phyloP scores from a whole-genome alignment of 2,113 vertebrate genomes.

The Ammodytes dubius region DNA sequence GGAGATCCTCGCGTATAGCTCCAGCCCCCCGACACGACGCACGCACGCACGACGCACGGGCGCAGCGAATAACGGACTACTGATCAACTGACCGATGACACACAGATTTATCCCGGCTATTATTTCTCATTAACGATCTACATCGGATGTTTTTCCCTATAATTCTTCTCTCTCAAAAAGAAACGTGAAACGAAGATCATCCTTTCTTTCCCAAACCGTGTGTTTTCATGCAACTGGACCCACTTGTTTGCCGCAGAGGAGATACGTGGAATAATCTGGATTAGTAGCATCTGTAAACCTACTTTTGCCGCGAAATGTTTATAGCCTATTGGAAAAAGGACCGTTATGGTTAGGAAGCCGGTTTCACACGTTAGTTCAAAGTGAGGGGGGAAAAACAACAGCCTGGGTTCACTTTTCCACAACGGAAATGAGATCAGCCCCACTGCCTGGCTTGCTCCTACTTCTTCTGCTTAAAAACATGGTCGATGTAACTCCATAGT shows the following conservation, averaged over 20 bases:
- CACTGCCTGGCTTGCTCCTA: conserved; percentile 18
- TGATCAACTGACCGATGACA: conserved; percentile 24
- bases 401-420: conserved; percentile 62
- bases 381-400: conserved; percentile 8
- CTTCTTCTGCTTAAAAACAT: conserved; percentile 60
- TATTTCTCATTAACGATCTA: no score
- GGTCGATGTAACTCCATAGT: conserved; percentile 39
- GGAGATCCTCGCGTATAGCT: conserved; percentile 60
- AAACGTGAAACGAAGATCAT: conserved; percentile 4
- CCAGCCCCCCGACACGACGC: conserved; percentile 40
- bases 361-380: conserved; percentile 17
- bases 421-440: conserved; percentile 79
- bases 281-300: neutral
- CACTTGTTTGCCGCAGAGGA: conserved; percentile 32
- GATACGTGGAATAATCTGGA: neutral
- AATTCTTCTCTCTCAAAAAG: neutral
- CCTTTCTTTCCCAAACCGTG: conserved; percentile 1
- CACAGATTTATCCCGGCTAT: neutral
- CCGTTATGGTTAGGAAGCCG: conserved; percentile 24
- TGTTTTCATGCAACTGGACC: conserved; percentile 9
- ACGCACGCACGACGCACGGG: conserved; percentile 41
- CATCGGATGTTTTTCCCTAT: neutral
- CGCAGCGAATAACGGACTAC: conserved; percentile 63
- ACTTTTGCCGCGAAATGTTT: conserved; percentile 14
- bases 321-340: neutral